Evolutionary conservation across 2,888 invertebrate species (phyloP), one percentile per base, ranked within the genome.

Genomic region (Synanthedon vespiformis): DNA sequence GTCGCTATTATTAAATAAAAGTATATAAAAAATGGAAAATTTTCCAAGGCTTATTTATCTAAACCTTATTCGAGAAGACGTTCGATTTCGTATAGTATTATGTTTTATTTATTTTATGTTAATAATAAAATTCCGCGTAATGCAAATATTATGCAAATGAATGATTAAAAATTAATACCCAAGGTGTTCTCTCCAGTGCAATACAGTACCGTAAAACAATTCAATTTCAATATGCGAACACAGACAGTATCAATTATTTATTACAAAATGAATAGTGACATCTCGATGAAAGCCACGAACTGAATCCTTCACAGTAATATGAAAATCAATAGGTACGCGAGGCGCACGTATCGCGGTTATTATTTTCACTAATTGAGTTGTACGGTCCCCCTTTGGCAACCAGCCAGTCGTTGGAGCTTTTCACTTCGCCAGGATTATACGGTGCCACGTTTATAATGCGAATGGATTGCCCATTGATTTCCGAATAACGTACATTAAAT

Each of bases 291-390:
- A 44, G 13, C 44, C 44, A 8, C 44, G 44, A 44, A 12, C 48
- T 16, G 16, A 18, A 18, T 48, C 22, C 16, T 48, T 18, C 22
- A 22, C 52, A 48, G 61, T 62, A 63, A 64, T 62, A 61, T 57
- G 58, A 61, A 65, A 69, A 67, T 67, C 69, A 62, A 70, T 70
- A 34, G 34, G 34, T 34, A 66, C 55, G 55, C 22, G 51, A 40
- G 50, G 48, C 12, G 53, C 56, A 51, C 56, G 54, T 55, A 55
- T 58, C 55, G 60, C 56, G 59, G 65, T 70, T 70, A 74, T 77
- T 75, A 77, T 74, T 72, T 34, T 69, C 61, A 65, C 73, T 79
- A 80, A 80, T 80, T 76, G 77, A 76, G 74, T 70, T 61, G 64
- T 55, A 58, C 54, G 53, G 54, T 55, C 57, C 57, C 56, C 61